These are phyloP conservation scores for Lerista edwardsae DNA, from an alignment of 2,797 vertebrate genomes.

Conservation along the genomic window DNA sequence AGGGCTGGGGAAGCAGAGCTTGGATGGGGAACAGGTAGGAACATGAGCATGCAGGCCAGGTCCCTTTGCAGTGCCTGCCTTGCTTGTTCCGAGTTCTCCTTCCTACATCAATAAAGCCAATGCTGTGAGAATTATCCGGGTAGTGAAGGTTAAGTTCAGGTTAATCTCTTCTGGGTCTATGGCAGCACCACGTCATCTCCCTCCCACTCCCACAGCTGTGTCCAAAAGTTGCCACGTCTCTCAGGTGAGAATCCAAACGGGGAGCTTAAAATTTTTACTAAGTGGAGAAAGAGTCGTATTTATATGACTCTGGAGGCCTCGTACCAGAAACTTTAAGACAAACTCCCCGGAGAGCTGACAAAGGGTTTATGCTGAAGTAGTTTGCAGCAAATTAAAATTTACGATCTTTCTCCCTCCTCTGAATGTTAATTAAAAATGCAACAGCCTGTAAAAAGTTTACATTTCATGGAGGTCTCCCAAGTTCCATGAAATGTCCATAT, in stretches of 20 bases:
- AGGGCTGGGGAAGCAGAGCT: not conserved
- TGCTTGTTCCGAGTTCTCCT: not conserved
- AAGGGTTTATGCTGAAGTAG: constrained; percentile 65
- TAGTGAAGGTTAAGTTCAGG: constrained; percentile 34
- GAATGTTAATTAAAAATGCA: constrained; percentile 74
- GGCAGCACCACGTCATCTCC: constrained; percentile 1
- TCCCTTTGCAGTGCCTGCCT: not conserved
- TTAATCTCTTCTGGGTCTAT: constrained; percentile 48
- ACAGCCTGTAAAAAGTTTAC: constrained; percentile 61
- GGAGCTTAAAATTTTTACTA: constrained; percentile 33
- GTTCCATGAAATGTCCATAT: constrained; percentile 62
- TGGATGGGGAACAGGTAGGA: too few species aligned
- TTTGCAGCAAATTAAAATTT: constrained; percentile 62
- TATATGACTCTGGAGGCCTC: constrained; percentile 64
- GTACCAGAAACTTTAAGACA: constrained; percentile 70
- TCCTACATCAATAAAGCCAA: constrained; percentile 39
- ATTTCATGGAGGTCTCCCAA: constrained; percentile 57
- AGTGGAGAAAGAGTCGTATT: constrained; percentile 68
- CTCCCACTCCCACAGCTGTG: not conserved
- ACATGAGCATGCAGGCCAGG: not conserved
- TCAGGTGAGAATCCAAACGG: constrained; percentile 60
- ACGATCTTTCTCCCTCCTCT: constrained; percentile 53
- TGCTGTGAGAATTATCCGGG: constrained; percentile 4
- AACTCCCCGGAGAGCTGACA: constrained; percentile 58
- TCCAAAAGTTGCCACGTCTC: constrained; percentile 39